Evolutionary conservation across 2,797 vertebrate species (phyloP).

Genomic region (Chelmon rostratus): DNA sequence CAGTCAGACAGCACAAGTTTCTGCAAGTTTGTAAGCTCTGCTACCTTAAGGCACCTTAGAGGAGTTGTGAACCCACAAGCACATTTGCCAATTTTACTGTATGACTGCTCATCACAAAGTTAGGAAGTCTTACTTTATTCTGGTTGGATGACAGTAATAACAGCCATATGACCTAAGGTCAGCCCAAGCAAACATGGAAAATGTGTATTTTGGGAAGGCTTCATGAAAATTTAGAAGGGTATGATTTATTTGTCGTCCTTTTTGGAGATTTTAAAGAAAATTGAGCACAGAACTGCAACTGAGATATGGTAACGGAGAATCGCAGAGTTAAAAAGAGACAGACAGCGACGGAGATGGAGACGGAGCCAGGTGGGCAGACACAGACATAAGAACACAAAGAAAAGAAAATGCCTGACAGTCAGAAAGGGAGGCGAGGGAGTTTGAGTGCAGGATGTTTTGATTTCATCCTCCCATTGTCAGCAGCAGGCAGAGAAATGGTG

Average conservation of each 20-base stretch:
- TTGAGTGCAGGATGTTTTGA: slow-evolving; percentile 67
- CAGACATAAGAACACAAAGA: slow-evolving; percentile 31
- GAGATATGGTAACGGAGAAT: background rate
- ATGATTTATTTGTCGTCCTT: slow-evolving; percentile 18
- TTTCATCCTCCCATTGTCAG: slow-evolving; percentile 70
- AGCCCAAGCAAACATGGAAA: slow-evolving; percentile 25
- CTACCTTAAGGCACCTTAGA: background rate
- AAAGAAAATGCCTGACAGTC: slow-evolving; percentile 15
- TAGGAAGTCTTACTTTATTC: slow-evolving; percentile 6
- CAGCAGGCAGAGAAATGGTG: slow-evolving; percentile 49
- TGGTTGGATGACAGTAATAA: slow-evolving; percentile 5
- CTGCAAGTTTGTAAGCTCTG: background rate
- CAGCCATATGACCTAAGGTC: slow-evolving; percentile 10
- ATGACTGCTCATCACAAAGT: slow-evolving; percentile 13
- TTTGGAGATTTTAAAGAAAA: slow-evolving; percentile 19
- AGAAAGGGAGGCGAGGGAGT: slow-evolving; percentile 34
- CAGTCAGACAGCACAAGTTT: background rate
- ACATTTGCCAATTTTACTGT: slow-evolving; percentile 1
- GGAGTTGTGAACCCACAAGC: background rate
- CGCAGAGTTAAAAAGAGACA: background rate
- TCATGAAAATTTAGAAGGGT: slow-evolving; percentile 16
- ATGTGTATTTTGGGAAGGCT: slow-evolving; percentile 37
- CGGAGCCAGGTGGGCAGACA: slow-evolving; percentile 11
- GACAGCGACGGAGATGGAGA: background rate
- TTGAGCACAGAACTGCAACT: background rate